These are phyloP conservation scores for Timema podura DNA, from an alignment of 2,888 invertebrate genomes.

Conservation along the genomic window DNA sequence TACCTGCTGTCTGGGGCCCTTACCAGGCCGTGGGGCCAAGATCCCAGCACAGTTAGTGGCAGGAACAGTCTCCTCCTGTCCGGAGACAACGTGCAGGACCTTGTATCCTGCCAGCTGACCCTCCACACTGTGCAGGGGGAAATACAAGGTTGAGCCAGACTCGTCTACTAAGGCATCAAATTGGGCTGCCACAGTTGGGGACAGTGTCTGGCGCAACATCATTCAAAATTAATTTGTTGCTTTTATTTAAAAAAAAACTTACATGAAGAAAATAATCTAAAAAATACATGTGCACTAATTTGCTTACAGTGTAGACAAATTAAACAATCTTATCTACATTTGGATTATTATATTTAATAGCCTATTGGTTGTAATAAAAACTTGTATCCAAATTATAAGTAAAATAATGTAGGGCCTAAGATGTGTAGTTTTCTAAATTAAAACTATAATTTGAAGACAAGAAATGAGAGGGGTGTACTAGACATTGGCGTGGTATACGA, in stretches of 20 bases:
- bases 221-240: slow-evolving; percentile 39
- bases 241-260: slow-evolving; percentile 42
- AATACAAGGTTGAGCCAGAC: slow-evolving; percentile 54
- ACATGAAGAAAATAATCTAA: slow-evolving; percentile 33
- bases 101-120: slow-evolving; percentile 64
- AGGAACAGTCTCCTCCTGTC: slow-evolving; percentile 37
- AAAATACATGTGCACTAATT: background rate
- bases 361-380: too few relatives aligned
- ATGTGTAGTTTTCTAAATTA: too few relatives aligned
- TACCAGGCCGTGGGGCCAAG: slow-evolving; percentile 49
- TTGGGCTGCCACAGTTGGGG: slow-evolving; percentile 47
- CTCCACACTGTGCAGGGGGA: slow-evolving; percentile 61
- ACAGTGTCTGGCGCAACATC: slow-evolving; percentile 43
- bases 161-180: slow-evolving; percentile 55
- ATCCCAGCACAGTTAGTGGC: slow-evolving; percentile 48
- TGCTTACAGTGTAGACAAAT: too few relatives aligned
- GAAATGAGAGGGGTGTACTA: too few relatives aligned
- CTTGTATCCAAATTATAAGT: too few relatives aligned
- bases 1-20: slow-evolving; percentile 46
- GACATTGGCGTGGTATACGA: too few relatives aligned
- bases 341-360: too few relatives aligned
- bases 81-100: slow-evolving; percentile 43
- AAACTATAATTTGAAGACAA: too few relatives aligned
- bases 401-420: too few relatives aligned
- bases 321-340: too few relatives aligned